Evolutionary conservation across 1,140 invertebrate genomes (phyloP).

Genomic region (Drosophila nasuta): DNA sequence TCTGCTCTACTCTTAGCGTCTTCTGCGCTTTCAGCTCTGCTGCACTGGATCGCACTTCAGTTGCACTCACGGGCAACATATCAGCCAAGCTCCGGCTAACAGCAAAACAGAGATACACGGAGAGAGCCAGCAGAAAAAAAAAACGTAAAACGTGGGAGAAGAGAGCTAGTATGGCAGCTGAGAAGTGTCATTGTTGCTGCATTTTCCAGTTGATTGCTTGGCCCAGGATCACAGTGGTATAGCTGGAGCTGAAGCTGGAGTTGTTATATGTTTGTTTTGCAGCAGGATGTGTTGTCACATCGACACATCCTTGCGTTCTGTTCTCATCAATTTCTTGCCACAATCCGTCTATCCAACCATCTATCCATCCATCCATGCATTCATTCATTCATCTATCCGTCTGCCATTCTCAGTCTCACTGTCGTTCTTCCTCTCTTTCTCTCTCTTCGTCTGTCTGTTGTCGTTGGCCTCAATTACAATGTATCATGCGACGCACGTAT

Average conservation of each 20-base stretch:
- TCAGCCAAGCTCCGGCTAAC: not conserved
- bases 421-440: not conserved
- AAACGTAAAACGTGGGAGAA: not conserved
- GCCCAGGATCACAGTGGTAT: conserved; percentile 26
- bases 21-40: conserved; percentile 26
- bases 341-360: conserved; percentile 36
- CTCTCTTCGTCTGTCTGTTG: conserved; percentile 10
- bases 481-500: conserved; percentile 77
- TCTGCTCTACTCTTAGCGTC: conserved; percentile 17
- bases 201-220: conserved; percentile 78
- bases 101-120: not conserved
- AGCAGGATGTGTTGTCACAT: conserved; percentile 39
- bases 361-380: conserved; percentile 16
- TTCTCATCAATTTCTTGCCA: conserved; percentile 66
- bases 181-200: conserved; percentile 58
- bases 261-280: conserved; percentile 47
- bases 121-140: not conserved
- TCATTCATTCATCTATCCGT: conserved; percentile 16
- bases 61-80: conserved; percentile 59
- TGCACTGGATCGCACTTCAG: conserved; percentile 61
- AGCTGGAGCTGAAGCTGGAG: conserved; percentile 29
- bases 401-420: not conserved
- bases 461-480: conserved; percentile 73
- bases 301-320: conserved; percentile 48
- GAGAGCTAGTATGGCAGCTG: conserved; percentile 5